Evolutionary conservation across 2,888 invertebrate genomes (phyloP), one percentile per base, ranked within the genome.

Genomic region (Zygaena filipendulae): DNA sequence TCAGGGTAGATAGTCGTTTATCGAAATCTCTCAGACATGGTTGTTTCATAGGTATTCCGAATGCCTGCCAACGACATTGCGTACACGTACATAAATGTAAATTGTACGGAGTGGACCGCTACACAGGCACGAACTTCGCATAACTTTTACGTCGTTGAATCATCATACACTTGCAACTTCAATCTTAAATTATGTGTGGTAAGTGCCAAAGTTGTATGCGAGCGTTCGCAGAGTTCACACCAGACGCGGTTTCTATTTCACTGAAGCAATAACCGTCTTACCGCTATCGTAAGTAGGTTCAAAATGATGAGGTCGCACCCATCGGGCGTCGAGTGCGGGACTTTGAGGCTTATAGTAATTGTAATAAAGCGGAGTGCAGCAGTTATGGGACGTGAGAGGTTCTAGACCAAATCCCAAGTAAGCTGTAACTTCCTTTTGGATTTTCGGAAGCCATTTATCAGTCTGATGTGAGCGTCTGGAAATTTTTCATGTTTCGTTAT

Each of bases 361-460:
- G 79, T 79, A 79, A 79, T 79, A 79, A 79, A 79, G 79, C 77
- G 77, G 74, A 79, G 79, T 79, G 77, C 79, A 74, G 74, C 77
- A 77, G 77, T 79, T 79, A 79, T 77, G 77, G 75, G 67, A 77
- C 77, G 77, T 77, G 77, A 77, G 79, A 79, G 79, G 77, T 75
- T 79, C 79, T 77, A 77, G 79, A 77, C 79, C 74, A 81, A 81
- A 81, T 81, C 81, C 80, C 75, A 61, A 74, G 70, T 81, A 81
- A 81, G 81, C 81, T 80, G 79, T 81, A 79, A 81, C 81, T 81
- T 81, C 81, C 81, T 81, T 81, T 80, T 79, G 81, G 80, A 81
- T 81, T 80, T 81, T 81, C 77, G 80, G 80, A 80, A 81, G 81
- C 79, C 80, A 81, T 81, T 81, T 81, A 80, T 81, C 81, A 80